Evolutionary conservation across 2,888 invertebrate species (phyloP), one percentile per base, ranked within the genome.

Genomic region (Scaptodrosophila latifasciaeformis): DNA sequence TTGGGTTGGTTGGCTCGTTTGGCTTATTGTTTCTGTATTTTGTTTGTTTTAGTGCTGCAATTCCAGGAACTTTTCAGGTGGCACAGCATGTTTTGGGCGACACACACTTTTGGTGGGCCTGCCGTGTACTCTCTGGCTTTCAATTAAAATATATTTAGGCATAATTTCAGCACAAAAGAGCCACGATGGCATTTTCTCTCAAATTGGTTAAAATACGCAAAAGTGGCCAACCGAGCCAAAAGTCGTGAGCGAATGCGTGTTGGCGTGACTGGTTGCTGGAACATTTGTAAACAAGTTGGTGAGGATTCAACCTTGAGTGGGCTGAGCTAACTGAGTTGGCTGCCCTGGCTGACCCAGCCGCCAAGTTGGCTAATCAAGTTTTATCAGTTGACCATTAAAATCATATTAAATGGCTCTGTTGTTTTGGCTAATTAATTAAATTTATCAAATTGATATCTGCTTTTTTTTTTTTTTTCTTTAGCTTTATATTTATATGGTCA

Each of bases 21-120:
- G 59, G 66, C 67, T 78, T 76, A 74, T 76, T 79, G 67, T 76
- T 74, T 65, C 42, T 48, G 65, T 45, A n/a, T 54, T 52, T 51
- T 31, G 29, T 45, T 46, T 52, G 49, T 54, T 67, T 68, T 52
- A 60, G 59, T 64, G 68, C 64, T 67, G 61, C 64, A 69, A 53
- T 80, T 77, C 80, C 71, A 59, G 65, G 80, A 80, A 77, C 81
- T 78, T 77, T 77, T 77, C 76, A 80, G 76, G 76, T 77, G 76
- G 80, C 80, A 74, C 75, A 70, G 78, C 80, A 65, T 74, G 65
- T 68, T 62, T 42, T 40, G 54, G 50, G 54, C n/a, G 61, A 72
- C 60, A 76, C 79, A 79, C 75, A 75, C 79, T 75, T 75, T 70
- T 75, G 75, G 64, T 78, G 75, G 78, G 63, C 75, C 54, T 30